Conservation (phyloP, 2,888 invertebrate species). For the Microctonus hyperodae region DNA sequence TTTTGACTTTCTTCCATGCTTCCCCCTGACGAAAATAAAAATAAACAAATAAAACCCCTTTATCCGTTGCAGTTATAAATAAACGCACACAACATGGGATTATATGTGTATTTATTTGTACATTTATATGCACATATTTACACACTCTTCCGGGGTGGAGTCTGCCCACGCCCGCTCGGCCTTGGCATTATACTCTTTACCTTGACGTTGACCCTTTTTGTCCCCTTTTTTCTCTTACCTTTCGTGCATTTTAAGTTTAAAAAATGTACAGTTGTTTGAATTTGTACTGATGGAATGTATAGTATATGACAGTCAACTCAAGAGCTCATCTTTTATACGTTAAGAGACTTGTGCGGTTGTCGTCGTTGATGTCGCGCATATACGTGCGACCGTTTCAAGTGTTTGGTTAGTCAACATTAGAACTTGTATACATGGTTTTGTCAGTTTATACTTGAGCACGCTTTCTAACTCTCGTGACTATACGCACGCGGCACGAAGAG, state of each 20-base stretch:
- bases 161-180: constrained; percentile 37
- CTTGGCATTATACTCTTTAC: constrained; percentile 32
- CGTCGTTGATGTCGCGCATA: not conserved
- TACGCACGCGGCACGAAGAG: not conserved
- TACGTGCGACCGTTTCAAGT: constrained; percentile 14
- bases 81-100: constrained; percentile 20
- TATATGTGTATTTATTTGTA: constrained; percentile 13
- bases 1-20: constrained; percentile 18
- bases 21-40: no score
- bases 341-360: not conserved
- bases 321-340: not conserved
- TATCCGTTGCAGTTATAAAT: constrained; percentile 35
- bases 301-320: not conserved
- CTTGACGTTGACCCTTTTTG: not conserved
- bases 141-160: constrained; percentile 35
- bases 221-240: not conserved
- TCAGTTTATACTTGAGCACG: constrained; percentile 9
- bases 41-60: no score
- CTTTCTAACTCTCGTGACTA: constrained; percentile 26
- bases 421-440: constrained; percentile 19
- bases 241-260: not conserved
- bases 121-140: constrained; percentile 23
- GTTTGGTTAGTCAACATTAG: constrained; percentile 31
- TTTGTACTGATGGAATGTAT: not conserved
- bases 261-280: not conserved